phyloP scores from a whole-genome alignment of 2,113 vertebrate species.

The Emberiza fucata region DNA sequence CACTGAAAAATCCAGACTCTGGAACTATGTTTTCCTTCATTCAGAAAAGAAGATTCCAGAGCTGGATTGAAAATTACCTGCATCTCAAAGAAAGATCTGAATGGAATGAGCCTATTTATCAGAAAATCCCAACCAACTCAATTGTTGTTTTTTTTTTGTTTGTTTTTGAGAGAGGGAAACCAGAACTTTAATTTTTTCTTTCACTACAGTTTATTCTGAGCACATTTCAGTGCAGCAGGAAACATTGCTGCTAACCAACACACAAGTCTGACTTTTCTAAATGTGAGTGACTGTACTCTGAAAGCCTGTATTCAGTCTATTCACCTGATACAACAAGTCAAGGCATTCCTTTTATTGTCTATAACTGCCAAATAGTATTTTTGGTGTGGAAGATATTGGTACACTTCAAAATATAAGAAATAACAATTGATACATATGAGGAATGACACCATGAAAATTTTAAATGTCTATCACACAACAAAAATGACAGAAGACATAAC shows the following conservation, averaged over 20 bases:
- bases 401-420: background rate
- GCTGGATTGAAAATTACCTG: background rate
- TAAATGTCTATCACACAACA: background rate
- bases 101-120: background rate
- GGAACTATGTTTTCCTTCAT: background rate
- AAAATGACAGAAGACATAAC: background rate
- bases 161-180: background rate
- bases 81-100: background rate
- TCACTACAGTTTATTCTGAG: slow-evolving; percentile 22
- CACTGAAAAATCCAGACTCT: background rate
- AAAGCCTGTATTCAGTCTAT: background rate
- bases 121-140: background rate
- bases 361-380: background rate
- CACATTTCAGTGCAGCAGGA: slow-evolving; percentile 50
- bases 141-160: background rate
- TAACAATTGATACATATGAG: background rate
- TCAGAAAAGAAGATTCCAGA: background rate
- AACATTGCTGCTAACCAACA: background rate
- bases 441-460: background rate
- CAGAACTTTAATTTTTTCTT: background rate
- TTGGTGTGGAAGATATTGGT: background rate
- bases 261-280: background rate
- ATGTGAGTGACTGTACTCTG: slow-evolving; percentile 19
- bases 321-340: background rate
- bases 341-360: background rate